Base-by-base conservation (phyloP, 2,113 vertebrate species). In the Engraulis encrasicolus region DNA sequence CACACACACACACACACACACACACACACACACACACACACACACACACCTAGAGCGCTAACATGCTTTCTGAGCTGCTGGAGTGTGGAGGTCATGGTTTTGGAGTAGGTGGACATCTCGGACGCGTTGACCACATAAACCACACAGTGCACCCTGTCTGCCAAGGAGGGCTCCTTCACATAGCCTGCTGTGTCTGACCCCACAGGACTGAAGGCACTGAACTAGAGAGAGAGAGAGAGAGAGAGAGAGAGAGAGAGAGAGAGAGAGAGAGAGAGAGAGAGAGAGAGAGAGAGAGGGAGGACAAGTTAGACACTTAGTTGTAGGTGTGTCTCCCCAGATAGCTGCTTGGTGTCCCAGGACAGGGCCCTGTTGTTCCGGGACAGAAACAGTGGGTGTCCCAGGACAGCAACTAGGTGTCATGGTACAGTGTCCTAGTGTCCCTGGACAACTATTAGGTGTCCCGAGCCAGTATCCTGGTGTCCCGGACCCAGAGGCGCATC, bases 131-230 rank as follows among this genome's bases (percentile, higher is more conserved):
- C 71, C 48, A 95, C 90, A 85, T 94, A 95, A 23, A 81, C 94
- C 84, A 95, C 93, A 83, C 94, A 95, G 34, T 94, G 93, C 84
- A 95, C 88, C 80, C 90, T 91, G 3, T 94, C 91, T 78, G 78
- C 83, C 0, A 89, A 77, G n/a, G 40, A 82, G 0, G 94, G 94
- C 71, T 78, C 90, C 86, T 91, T 93, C 81, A 92, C 83, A 4
- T 91, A 95, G 74, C 90, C 90, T 17, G 23, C 27, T 0, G 91
- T 93, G 36, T 93, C 92, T 27, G 87, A 82, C 27, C 27, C 85
- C 50, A 94, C 85, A 0, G 93, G 91, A 20, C 93, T 78, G 20
- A 89, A 89, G 27, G 90, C 77, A 31, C 86, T 89, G 36, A 94
- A 94, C 93, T 95, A 66, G 31, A 6, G 0, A 31, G 54, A 23